These are phyloP conservation scores for Zapus hudsonius DNA, from an alignment of 2,113 vertebrate genomes.

Conservation along the genomic window DNA sequence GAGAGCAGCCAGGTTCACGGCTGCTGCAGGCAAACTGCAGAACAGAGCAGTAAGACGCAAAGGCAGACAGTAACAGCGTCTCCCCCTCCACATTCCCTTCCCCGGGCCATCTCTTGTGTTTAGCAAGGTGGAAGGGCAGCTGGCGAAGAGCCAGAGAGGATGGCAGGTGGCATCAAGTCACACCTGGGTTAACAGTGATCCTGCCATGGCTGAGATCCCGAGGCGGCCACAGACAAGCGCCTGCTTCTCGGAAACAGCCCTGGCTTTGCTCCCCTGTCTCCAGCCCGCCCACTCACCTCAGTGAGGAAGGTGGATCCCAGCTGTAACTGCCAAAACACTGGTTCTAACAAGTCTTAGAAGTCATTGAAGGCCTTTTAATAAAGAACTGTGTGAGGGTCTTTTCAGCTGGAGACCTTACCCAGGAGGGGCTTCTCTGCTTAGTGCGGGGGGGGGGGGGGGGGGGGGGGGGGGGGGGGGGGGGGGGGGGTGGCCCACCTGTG, in stretches of 20 bases:
- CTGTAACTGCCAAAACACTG: background rate
- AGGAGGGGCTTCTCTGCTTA: background rate
- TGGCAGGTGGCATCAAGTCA: accelerated
- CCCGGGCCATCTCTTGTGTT: background rate
- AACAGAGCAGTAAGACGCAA: too few relatives aligned
- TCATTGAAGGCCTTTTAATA: constrained; percentile 4
- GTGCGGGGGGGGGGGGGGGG: background rate
- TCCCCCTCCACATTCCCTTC: background rate
- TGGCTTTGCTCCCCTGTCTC: background rate
- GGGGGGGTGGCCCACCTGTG: too few relatives aligned
- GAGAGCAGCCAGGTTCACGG: too few relatives aligned
- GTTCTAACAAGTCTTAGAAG: background rate
- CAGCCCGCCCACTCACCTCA: background rate
- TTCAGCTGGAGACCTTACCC: background rate
- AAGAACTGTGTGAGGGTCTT: background rate
- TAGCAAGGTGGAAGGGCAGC: background rate
- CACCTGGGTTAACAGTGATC: background rate
- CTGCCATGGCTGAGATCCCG: background rate
- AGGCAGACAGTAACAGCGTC: too few relatives aligned
- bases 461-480: too few relatives aligned
- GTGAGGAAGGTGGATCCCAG: background rate
- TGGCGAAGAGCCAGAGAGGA: background rate
- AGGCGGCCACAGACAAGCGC: accelerated
- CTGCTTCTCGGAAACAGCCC: background rate
- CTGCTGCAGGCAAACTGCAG: too few relatives aligned